Evolutionary conservation across 2,797 vertebrate species (phyloP), one percentile per base, ranked within the genome.

Genomic region (Platyrinchus mystaceus): DNA sequence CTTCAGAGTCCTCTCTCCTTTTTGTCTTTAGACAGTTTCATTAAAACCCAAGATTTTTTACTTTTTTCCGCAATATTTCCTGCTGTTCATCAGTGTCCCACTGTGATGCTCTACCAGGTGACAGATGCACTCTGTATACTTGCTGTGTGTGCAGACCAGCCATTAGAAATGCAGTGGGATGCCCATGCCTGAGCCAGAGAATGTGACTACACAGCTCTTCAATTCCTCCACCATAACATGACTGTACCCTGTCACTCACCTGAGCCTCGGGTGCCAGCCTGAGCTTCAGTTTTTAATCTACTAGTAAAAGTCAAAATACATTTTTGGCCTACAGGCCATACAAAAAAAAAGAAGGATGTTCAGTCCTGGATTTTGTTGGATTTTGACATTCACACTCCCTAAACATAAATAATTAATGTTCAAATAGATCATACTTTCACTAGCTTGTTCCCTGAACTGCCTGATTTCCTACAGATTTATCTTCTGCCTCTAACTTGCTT

Each of bases 81-180:
- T 37, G 28, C 28, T 62, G 14, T 26, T 63, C 37, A 14, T 58
- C 56, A 23, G 14, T 67, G 18, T 37, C 46, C 23, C 8, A n/a
- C 0, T 28, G 36, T 1, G 0, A 26, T 34, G 17, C 5, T 75
- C 18, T 87, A 7, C 5, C 46, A 62, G 23, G 44, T 36, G 55
- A 70, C 3, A 58, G 55, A 4, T 12, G 2, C 6, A 23, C 28
- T 47, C 32, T 18, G 6, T 43, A 68, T 46, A 4, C 12, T 16
- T 23, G 9, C 12, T 6, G 30, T 28, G 15, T 30, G 39, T 37
- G 22, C n/a, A 47, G 53, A 36, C 16, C 56, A 39, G 24, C 46
- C 16, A n/a, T 26, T 50, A 75, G 84, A 53, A 80, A 27, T 14
- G 7, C 55, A 46, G 26, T 0, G 0, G n/a, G 43, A 23, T 22